A percentile compares a stretch with the other conserved stretches of the same genome.
These are phyloP conservation scores for Drosophila villosipedis DNA, from an alignment of 2,888 invertebrate genomes.

Conservation along the genomic window DNA sequence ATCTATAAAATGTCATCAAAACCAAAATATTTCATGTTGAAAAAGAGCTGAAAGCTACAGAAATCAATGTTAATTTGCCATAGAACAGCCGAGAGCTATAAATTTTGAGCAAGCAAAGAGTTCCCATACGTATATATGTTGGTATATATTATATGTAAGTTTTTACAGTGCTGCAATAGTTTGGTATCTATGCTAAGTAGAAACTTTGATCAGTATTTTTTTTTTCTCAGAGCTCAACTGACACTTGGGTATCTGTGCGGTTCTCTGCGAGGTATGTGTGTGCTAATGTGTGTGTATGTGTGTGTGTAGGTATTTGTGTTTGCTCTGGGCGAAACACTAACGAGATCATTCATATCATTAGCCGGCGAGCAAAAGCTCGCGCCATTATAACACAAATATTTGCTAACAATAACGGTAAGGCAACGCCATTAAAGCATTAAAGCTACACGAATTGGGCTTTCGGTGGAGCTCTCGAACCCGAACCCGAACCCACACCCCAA, in stretches of 20 bases:
- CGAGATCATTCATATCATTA: constrained; percentile 78
- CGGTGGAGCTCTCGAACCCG: constrained; percentile 16
- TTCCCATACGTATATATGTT: neutral
- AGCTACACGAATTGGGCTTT: constrained; percentile 63
- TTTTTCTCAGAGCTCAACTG: constrained; percentile 35
- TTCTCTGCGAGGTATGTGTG: constrained; percentile 25
- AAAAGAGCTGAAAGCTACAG: constrained; percentile 7
- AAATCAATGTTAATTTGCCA: constrained; percentile 9
- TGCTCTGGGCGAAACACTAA: constrained; percentile 52
- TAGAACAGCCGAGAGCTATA: constrained; percentile 3
- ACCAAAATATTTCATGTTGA: neutral
- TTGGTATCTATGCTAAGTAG: constrained; percentile 61
- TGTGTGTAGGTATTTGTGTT: constrained; percentile 7
- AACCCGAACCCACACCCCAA: constrained; percentile 11
- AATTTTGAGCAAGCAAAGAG: neutral
- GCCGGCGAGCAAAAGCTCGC: constrained; percentile 66
- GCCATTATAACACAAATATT: constrained; percentile 79
- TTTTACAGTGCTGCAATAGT: constrained; percentile 45
- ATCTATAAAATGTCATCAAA: constrained; percentile 4
- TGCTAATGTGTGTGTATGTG: constrained; percentile 14
- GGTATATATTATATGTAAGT: constrained; percentile 1
- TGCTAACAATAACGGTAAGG: constrained; percentile 74
- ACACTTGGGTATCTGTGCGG: constrained; percentile 51
- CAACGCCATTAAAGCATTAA: constrained; percentile 67
- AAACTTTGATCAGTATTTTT: constrained; percentile 51